These are phyloP conservation scores for Sprattus sprattus DNA, from an alignment of 2,113 vertebrate genomes.

Conservation along the genomic window DNA sequence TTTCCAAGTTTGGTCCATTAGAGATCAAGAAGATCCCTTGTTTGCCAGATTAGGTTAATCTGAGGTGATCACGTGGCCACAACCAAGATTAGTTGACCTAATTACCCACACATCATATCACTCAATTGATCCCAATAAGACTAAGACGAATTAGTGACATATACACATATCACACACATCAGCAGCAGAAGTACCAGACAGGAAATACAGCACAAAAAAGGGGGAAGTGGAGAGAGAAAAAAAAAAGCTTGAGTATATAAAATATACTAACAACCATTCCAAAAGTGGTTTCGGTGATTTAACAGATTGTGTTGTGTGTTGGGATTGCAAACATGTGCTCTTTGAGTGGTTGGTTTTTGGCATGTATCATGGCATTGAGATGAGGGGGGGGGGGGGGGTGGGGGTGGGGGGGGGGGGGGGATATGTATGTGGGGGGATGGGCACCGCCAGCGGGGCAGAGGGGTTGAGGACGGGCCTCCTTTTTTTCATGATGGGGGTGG, in stretches of 20 bases:
- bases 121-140: conserved; percentile 40
- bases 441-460: conserved; percentile 56
- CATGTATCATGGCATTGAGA: conserved; percentile 68
- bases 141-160: conserved; percentile 40
- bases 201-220: conserved; percentile 9
- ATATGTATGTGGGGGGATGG: conserved; percentile 52
- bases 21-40: conserved; percentile 46
- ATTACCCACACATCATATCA: conserved; percentile 49
- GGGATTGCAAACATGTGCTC: conserved; percentile 39
- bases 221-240: conserved; percentile 24
- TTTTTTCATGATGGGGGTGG: not conserved
- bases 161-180: conserved; percentile 38
- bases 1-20: conserved; percentile 42
- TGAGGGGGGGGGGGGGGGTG: not conserved
- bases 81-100: conserved; percentile 49
- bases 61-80: conserved; percentile 44
- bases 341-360: conserved; percentile 72
- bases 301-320: conserved; percentile 31
- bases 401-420: conserved; percentile 43
- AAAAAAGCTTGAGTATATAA: conserved; percentile 9
- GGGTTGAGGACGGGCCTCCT: conserved; percentile 40
- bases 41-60: conserved; percentile 56
- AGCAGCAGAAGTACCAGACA: conserved; percentile 13
- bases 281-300: conserved; percentile 21
- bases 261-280: conserved; percentile 14